Evolutionary conservation across 2,888 invertebrate species (phyloP), one percentile per base, ranked within the genome.

Genomic region (Beris morrisii): DNA sequence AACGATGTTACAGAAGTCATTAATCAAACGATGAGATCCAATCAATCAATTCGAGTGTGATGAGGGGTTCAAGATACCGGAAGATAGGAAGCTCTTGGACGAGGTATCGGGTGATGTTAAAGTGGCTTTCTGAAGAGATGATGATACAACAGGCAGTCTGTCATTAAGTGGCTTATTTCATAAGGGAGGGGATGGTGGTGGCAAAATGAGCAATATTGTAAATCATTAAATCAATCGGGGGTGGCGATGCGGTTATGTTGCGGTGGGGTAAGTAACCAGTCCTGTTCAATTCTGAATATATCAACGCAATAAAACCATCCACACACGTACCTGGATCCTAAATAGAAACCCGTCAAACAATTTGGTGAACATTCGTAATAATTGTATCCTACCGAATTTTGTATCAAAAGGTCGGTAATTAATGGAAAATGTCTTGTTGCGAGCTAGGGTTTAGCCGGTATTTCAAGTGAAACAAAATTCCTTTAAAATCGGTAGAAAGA

Each of bases 21-120:
- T 68, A 65, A 68, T 68, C 68, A 68, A 65, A 55, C 55, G 50
- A 68, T 61, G 65, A 63, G 68, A 65, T 63, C 53, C 65, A 68
- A 68, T 68, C 68, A 68, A 68, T 68, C 68, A 68, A 63, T 58
- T 12, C 12, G 22, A 7, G 30, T 5, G 54, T 30, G 13, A n/a
- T 12, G 13, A 12, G 57, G 22, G 9, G 45, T 12, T 13, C 9
- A 58, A 58, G 4, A 22, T 15, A 28, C 12, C 15, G 45, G 12
- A 6, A 48, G 31, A 13, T 13, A n/a, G 48, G 22, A n/a, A 31
- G 1, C 11, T 13, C 9, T 28, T 52, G 52, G 31, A 4, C 30
- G 38, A 11, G n/a, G 61, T 52, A 22, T 28, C 59, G 9, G n/a
- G 59, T 30, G 22, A 38, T 31, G 61, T n/a, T 13, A 13, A n/a